A percentile compares a stretch with the other conserved stretches of the same genome.
These are phyloP conservation scores for Propsilocerus akamusi DNA, from an alignment of 1,140 invertebrate genomes.

Conservation along the genomic window DNA sequence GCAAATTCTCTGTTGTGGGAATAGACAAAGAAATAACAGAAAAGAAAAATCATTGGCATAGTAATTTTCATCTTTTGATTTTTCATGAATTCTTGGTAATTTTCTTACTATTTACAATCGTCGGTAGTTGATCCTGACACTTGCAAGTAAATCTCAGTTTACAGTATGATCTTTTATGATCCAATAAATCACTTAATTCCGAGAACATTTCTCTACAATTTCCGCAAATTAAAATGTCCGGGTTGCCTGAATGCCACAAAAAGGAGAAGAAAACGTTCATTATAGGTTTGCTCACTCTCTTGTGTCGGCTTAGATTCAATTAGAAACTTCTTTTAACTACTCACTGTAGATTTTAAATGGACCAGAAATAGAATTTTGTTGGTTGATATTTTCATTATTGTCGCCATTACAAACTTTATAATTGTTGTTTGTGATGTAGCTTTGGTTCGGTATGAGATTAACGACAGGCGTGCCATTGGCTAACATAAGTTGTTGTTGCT, in stretches of 20 bases:
- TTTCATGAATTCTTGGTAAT: background rate
- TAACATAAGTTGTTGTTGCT: slow-evolving; percentile 23
- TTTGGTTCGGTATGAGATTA: slow-evolving; percentile 5
- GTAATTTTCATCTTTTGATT: background rate
- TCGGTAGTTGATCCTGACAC: slow-evolving; percentile 39
- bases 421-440: slow-evolving; percentile 10
- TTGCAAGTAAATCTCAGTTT: slow-evolving; percentile 71
- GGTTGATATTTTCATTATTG: slow-evolving; percentile 23
- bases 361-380: slow-evolving; percentile 22
- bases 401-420: slow-evolving; percentile 12
- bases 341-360: slow-evolving; percentile 44
- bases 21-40: background rate
- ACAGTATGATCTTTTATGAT: slow-evolving; percentile 73
- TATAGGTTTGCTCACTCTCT: background rate
- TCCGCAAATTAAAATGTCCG: slow-evolving; percentile 74
- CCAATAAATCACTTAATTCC: slow-evolving; percentile 60
- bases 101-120: slow-evolving; percentile 14
- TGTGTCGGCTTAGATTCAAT: background rate
- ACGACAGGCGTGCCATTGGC: slow-evolving; percentile 14
- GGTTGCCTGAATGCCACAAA: slow-evolving; percentile 39
- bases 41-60: background rate
- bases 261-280: background rate
- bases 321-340: slow-evolving; percentile 19
- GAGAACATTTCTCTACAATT: slow-evolving; percentile 71
- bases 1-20: slow-evolving; percentile 24